Evolutionary conservation across 1,140 invertebrate genomes (phyloP).

Genomic region (Calephelis nemesis): DNA sequence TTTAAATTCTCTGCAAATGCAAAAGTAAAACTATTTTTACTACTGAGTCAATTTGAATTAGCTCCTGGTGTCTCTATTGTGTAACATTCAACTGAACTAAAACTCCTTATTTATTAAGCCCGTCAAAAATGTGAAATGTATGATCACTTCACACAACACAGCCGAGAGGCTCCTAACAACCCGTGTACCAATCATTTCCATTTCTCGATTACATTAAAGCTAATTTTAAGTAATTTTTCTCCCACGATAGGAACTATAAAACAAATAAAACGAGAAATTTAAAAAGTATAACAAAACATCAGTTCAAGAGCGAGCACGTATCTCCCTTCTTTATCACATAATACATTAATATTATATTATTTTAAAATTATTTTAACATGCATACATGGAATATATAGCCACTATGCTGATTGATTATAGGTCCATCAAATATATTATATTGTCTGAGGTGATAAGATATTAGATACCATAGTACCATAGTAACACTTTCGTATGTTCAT

Average conservation of each 20-base stretch:
- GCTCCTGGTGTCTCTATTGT: no score
- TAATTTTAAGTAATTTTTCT: slow-evolving; percentile 19
- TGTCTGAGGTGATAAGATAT: neutral
- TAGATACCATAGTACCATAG: neutral
- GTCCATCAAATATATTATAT: neutral
- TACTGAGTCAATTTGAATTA: no score
- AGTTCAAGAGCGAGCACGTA: slow-evolving; percentile 16
- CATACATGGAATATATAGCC: neutral
- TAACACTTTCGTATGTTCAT: no score
- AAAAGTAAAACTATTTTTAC: no score
- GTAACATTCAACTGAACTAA: no score
- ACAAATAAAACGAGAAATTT: slow-evolving; percentile 14
- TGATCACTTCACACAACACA: neutral
- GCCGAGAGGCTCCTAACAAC: slow-evolving; percentile 1
- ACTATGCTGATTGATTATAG: neutral
- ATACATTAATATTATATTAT: neutral
- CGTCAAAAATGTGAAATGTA: slow-evolving; percentile 5
- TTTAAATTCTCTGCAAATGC: no score
- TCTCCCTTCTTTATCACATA: slow-evolving; percentile 9
- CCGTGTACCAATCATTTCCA: slow-evolving; percentile 5
- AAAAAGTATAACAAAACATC: slow-evolving; percentile 21
- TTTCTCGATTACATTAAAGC: slow-evolving; percentile 12
- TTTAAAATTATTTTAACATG: neutral
- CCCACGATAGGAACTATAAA: slow-evolving; percentile 19
- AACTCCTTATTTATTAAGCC: neutral